Evolutionary conservation across 1,140 invertebrate species (phyloP).

Genomic region (Drosophila suzukii): DNA sequence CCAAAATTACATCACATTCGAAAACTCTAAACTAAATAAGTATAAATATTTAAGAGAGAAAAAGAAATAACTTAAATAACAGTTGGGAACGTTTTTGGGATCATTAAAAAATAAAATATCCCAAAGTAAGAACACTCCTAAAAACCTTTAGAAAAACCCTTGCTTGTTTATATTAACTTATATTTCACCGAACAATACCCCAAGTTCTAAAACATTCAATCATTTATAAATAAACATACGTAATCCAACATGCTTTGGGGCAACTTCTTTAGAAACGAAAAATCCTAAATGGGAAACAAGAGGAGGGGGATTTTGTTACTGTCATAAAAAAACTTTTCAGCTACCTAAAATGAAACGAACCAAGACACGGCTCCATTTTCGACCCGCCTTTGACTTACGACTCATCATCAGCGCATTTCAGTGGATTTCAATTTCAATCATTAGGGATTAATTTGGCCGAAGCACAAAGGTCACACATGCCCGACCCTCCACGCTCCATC

Average conservation of each 20-base stretch:
- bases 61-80: too few relatives aligned
- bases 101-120: too few relatives aligned
- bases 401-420: conserved; percentile 60
- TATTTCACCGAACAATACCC: neutral
- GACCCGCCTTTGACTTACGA: conserved; percentile 41
- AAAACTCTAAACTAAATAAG: too few relatives aligned
- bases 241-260: neutral
- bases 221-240: conserved; percentile 7
- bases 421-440: conserved; percentile 80
- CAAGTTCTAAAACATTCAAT: neutral
- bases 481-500: conserved; percentile 9
- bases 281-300: neutral
- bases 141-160: too few relatives aligned
- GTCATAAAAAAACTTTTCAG: conserved; percentile 44
- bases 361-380: conserved; percentile 41
- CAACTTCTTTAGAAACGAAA: neutral
- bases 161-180: too few relatives aligned
- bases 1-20: too few relatives aligned
- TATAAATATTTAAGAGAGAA: too few relatives aligned
- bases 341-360: conserved; percentile 54
- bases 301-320: neutral
- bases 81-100: too few relatives aligned
- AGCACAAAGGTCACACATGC: conserved; percentile 65
- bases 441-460: conserved; percentile 77
- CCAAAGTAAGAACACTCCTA: too few relatives aligned